Evolutionary conservation across 2,797 vertebrate genomes (phyloP).

Genomic region (Myoxocephalus aenaeus): DNA sequence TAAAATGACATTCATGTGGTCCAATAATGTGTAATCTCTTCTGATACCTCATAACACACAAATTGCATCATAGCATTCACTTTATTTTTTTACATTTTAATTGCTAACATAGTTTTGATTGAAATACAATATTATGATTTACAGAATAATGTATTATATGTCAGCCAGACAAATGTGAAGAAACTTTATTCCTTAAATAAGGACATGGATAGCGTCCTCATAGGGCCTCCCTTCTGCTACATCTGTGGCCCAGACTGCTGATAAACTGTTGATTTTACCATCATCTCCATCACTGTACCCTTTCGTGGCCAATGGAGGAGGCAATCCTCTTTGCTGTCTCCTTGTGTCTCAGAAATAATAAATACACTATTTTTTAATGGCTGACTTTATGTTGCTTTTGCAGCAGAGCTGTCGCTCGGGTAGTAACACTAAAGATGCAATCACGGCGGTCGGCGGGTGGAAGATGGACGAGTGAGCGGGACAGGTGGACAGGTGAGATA

Average conservation of each 20-base stretch:
- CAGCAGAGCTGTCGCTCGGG: conserved; percentile 77
- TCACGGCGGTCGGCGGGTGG: conserved; percentile 71
- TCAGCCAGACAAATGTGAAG: background rate
- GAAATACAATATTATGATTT: conserved; percentile 10
- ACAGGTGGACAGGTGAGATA: conserved; percentile 88
- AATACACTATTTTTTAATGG: conserved; percentile 84
- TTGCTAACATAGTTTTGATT: background rate
- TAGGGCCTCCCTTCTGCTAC: background rate
- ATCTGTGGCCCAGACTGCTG: conserved; percentile 26
- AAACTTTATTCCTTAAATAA: conserved; percentile 5
- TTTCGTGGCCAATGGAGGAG: conserved; percentile 59
- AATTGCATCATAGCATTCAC: background rate
- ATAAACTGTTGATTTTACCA: conserved; percentile 64
- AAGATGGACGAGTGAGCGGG: conserved; percentile 83
- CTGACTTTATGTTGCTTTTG: conserved; percentile 82
- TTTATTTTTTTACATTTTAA: background rate
- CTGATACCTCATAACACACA: background rate
- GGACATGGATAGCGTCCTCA: conserved; percentile 3
- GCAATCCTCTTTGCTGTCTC: conserved; percentile 78
- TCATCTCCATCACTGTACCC: conserved; percentile 69
- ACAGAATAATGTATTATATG: background rate
- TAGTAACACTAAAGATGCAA: conserved; percentile 84
- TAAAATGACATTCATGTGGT: background rate
- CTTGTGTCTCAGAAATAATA: conserved; percentile 81
- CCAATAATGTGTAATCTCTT: background rate